Conservation (phyloP, 2,888 invertebrate species). For the Yponomeuta evonymella region DNA sequence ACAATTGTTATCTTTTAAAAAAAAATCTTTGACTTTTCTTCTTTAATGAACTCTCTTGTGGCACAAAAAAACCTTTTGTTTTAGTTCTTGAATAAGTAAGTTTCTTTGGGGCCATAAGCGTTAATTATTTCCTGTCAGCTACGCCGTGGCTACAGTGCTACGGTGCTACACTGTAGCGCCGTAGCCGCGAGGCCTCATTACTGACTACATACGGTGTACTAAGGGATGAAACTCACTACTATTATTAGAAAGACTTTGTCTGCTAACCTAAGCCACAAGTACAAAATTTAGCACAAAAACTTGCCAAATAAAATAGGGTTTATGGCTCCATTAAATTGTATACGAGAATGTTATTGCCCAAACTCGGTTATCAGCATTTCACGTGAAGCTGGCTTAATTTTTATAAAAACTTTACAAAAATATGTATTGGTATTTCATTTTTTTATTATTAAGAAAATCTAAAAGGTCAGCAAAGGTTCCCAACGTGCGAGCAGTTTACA, state of each 20-base stretch:
- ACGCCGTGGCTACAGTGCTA: slow-evolving; percentile 1
- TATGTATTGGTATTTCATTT: too few species aligned
- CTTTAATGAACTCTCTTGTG: not conserved
- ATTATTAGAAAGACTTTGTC: slow-evolving; percentile 4
- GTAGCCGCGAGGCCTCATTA: slow-evolving; percentile 20
- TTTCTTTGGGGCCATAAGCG: slow-evolving; percentile 7
- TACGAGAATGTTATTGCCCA: slow-evolving; percentile 1
- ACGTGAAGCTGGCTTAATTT: slow-evolving; percentile 7
- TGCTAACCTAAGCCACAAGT: not conserved
- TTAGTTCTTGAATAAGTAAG: not conserved
- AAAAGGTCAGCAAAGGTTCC: too few species aligned
- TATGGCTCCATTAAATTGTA: not conserved
- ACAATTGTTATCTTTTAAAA: too few species aligned
- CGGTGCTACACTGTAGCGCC: slow-evolving; percentile 15
- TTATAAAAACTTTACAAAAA: not conserved
- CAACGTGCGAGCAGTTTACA: too few species aligned
- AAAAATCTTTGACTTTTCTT: not conserved
- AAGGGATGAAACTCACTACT: slow-evolving; percentile 11
- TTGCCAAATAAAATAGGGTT: not conserved
- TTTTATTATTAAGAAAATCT: too few species aligned
- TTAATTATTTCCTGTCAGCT: slow-evolving; percentile 13
- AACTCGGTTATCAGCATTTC: not conserved
- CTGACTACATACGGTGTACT: not conserved
- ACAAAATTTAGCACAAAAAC: not conserved
- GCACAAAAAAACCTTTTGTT: not conserved